Conservation (phyloP, 2,113 vertebrate species). For the Anoura caudifer region DNA sequence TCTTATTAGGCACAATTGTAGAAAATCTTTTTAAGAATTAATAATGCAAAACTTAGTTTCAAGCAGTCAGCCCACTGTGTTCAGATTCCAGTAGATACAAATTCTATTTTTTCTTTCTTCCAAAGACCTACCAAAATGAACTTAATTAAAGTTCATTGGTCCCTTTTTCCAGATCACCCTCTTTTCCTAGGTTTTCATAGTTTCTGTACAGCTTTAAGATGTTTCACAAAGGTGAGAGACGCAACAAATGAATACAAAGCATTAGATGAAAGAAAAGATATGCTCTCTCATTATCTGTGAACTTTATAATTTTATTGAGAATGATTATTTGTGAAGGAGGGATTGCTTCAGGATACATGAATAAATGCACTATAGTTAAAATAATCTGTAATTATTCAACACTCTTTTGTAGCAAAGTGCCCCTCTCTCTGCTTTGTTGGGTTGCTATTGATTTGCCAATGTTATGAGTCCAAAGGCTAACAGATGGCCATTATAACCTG, state of each 20-base stretch:
- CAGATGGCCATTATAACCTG: neutral
- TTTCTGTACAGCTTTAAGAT: neutral
- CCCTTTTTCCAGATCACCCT: neutral
- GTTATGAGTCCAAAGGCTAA: neutral
- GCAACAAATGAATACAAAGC: neutral
- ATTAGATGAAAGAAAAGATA: neutral
- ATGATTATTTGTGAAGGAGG: slow-evolving; percentile 16
- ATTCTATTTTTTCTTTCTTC: neutral
- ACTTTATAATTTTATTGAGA: slow-evolving; percentile 4
- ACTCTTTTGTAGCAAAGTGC: neutral
- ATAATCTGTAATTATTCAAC: slow-evolving; percentile 25
- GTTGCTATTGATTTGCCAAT: neutral
- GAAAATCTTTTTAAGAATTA: slow-evolving; percentile 13
- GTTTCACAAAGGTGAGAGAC: neutral
- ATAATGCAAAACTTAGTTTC: slow-evolving; percentile 17
- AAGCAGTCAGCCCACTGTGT: neutral
- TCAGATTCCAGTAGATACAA: neutral
- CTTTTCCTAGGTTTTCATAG: neutral
- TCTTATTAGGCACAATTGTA: neutral
- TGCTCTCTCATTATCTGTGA: neutral
- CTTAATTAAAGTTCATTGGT: slow-evolving; percentile 8
- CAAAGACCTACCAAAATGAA: neutral
- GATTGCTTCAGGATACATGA: slow-evolving; percentile 2
- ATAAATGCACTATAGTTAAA: slow-evolving; percentile 25
- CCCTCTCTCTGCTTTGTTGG: neutral